Evolutionary conservation across 2,113 vertebrate species (phyloP), one percentile per base, ranked within the genome.

Genomic region (Platycercus adscitus): DNA sequence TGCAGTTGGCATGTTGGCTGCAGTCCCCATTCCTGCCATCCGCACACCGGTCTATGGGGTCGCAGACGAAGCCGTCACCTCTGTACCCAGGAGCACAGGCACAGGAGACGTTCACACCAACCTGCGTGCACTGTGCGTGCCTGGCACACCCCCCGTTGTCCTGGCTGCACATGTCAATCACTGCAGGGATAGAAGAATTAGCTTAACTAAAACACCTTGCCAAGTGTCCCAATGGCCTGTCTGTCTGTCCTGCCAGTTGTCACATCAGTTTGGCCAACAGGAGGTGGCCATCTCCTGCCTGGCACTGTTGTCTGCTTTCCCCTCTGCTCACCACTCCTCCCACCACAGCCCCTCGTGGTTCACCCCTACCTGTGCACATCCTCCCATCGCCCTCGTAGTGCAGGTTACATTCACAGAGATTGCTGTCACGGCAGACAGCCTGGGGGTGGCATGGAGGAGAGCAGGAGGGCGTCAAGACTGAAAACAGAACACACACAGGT

Each of bases 331-430:
- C 16, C 55, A 10, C 4, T 33, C 10, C 2, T 7, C 35, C 35
- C 15, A 13, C 19, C 33, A 52, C 65, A 17, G 35, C 37, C 21
- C 15, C 23, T 56, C 1, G 1, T 7, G 41, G 56, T 33, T 28
- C 9, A 35, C 10, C 39, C 81, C 13, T 66, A 99, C 99, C 98
- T 94, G 97, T 97, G 95, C 99, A 99, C 11, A 31, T 93, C 33
- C 95, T 98, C 24, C 99, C 99, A 2, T 99, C 98, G 3, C 99
- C 99, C 73, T 98, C 98, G 3, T 99, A 99, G 73, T 98, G 98
- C 11, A 98, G 77, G 91, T 97, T 89, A 86, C 99, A 99, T 83
- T 98, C 98, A 12, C 99, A 99, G 35, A 96, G 97, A 79, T 98
- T 98, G 39, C 89, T 92, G 1, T 39, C 68, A 6, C 97, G 96